Base-by-base conservation (phyloP, 2,888 invertebrate genomes). In the Panorpa germanica region DNA sequence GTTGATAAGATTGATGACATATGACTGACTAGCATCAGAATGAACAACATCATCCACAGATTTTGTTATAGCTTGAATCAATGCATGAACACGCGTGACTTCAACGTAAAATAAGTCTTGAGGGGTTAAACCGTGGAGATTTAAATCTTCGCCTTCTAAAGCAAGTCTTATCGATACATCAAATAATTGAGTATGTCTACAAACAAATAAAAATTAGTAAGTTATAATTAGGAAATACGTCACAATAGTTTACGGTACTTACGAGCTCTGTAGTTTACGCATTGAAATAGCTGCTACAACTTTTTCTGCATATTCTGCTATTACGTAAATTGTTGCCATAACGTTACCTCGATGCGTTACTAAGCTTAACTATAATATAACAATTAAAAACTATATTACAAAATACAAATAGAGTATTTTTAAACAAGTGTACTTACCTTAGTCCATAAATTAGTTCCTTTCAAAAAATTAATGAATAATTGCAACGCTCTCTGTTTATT, bases 401-500 rank as follows among this genome's bases (percentile, higher is more conserved):
- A 7, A 28, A 13, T 12, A 14, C 3, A 8, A 26, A 10, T 16
- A 5, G 4, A 2, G 18, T 2, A n/a, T 13, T 2, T 16, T 20
- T 3, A 12, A n/a, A n/a, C n/a, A 28, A 9, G 17, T 16, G 39
- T 40, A 9, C 53, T 50, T 38, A 77, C 64, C 39, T 70, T 61
- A 28, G 54, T 58, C 75, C 74, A 74, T 17, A 80, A 55, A 2
- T 65, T 63, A 18, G 67, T 58, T 25, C 70, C 66, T 41, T 73
- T 69, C 29, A 85, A 52, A 52, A 91, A 91, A 33, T 69, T 65
- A 3, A 83, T 53, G 46, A 74, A 82, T 35, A 81, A 63, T 35
- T 72, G 63, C 40, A 83, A 63, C 0, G 82, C 86, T 44, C 73
- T 68, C 46, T 74, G 75, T 55, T 93, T 93, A 49, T 90, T 88